Evolutionary conservation across 2,113 vertebrate species (phyloP).

Genomic region (Mellivora capensis): DNA sequence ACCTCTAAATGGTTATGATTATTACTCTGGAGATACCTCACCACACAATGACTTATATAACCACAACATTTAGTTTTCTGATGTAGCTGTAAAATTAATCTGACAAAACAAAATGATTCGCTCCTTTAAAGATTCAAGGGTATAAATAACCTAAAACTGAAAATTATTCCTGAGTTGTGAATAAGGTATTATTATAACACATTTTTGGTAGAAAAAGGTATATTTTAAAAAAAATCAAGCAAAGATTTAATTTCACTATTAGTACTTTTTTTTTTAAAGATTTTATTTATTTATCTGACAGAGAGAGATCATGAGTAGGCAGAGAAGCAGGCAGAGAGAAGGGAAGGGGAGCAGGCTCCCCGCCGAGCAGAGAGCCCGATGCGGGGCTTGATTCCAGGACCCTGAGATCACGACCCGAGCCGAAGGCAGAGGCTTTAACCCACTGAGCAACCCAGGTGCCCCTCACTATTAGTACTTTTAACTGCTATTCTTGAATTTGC

Average conservation of each 20-base stretch:
- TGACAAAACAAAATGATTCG: slow-evolving; percentile 70
- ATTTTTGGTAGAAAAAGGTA: neutral
- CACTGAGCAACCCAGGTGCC: no score
- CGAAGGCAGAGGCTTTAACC: no score
- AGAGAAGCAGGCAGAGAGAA: no score
- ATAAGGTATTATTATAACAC: slow-evolving; percentile 27
- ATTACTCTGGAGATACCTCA: slow-evolving; percentile 51
- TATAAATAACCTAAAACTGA: slow-evolving; percentile 39
- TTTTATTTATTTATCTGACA: no score
- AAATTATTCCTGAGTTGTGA: slow-evolving; percentile 47
- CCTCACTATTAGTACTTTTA: slow-evolving; percentile 21
- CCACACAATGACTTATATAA: slow-evolving; percentile 56
- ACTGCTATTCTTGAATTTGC: slow-evolving; percentile 9
- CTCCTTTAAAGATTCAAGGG: slow-evolving; percentile 40
- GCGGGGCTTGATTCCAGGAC: no score
- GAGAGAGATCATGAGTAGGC: no score
- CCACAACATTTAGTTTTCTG: slow-evolving; percentile 46
- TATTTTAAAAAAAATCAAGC: neutral
- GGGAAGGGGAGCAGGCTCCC: no score
- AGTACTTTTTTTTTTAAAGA: no score
- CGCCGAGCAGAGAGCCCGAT: no score
- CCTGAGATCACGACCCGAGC: no score
- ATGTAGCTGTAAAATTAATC: slow-evolving; percentile 57
- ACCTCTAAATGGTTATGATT: slow-evolving; percentile 64
- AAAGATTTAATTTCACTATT: slow-evolving; percentile 16